phyloP scores from a whole-genome alignment of 1,140 invertebrate genomes.

The Caenorhabditis remanei region DNA sequence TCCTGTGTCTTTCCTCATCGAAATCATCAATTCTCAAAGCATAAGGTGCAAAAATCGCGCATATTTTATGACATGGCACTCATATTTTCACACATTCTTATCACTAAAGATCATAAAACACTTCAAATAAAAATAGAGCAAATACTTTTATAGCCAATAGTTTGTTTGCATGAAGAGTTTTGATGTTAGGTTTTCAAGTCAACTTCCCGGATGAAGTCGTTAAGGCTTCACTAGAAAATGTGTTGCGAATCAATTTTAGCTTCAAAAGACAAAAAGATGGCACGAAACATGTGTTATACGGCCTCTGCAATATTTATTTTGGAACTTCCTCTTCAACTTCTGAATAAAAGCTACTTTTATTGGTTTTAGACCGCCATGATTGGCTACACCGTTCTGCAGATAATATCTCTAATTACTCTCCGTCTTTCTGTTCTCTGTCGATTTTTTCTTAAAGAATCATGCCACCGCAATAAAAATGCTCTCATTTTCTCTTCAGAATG shows the following conservation, averaged over 20 bases:
- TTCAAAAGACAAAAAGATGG: too few relatives aligned
- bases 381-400: background rate
- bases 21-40: too few relatives aligned
- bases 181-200: background rate
- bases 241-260: too few relatives aligned
- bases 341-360: background rate
- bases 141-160: background rate
- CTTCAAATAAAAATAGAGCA: background rate
- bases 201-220: too few relatives aligned
- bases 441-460: background rate
- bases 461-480: conserved; percentile 30
- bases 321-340: background rate
- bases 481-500: background rate
- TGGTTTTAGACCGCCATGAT: background rate
- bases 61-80: background rate
- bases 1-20: too few relatives aligned
- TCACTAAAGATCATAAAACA: background rate
- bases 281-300: too few relatives aligned
- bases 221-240: too few relatives aligned
- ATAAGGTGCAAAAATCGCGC: background rate
- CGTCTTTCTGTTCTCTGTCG: background rate
- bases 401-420: background rate
- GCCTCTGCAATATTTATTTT: too few relatives aligned
- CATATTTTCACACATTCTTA: conserved; percentile 9
- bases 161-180: background rate